Base-by-base conservation (phyloP, 2,888 invertebrate genomes). In the Chloroclysta siterata region DNA sequence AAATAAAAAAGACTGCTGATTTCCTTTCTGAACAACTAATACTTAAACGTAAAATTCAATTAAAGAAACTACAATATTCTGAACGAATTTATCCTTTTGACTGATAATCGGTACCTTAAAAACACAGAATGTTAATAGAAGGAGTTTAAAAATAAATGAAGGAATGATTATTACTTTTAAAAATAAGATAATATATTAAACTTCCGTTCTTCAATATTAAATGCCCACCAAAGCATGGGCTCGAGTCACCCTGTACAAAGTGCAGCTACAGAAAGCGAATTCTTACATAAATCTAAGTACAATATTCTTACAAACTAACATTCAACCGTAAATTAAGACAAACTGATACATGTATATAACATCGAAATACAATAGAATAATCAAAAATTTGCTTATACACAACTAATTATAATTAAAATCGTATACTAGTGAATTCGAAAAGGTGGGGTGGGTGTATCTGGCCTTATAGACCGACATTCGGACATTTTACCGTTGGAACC, bases 391-490 rank as follows among this genome's bases (percentile, higher is more conserved):
- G 50, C 17, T 51, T 51, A 47, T 28, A 56, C 28, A 28, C 11
- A 48, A 8, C 0, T 41, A 41, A 39, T 51, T 33, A 33, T 29
- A 7, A 15, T 15, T 51, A 57, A 42, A 0, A 51, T 56, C 56
- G 56, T 56, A 56, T 56, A 56, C 56, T 48, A 48, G 39, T 39
- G 56, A 56, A 56, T 56, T 56, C 14, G 39, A 48, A 41, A 28
- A 48, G 48, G 48, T 56, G 48, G 47, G 48, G 48, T 48, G 48
- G 39, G 28, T 22, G n/a, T 33, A 53, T 10, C 29, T 44, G 53
- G 53, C 8, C 44, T 44, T 11, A 29, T 11, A 54, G 53, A 33
- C 53, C 53, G 42, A 22, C 42, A 28, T 53, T 42, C 14, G 14
- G 54, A 5, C 15, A 6, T 22, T 2, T 7, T 17, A 47, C 55